These are phyloP conservation scores for Scaptodrosophila latifasciaeformis DNA, from an alignment of 2,888 invertebrate species.

Conservation along the genomic window DNA sequence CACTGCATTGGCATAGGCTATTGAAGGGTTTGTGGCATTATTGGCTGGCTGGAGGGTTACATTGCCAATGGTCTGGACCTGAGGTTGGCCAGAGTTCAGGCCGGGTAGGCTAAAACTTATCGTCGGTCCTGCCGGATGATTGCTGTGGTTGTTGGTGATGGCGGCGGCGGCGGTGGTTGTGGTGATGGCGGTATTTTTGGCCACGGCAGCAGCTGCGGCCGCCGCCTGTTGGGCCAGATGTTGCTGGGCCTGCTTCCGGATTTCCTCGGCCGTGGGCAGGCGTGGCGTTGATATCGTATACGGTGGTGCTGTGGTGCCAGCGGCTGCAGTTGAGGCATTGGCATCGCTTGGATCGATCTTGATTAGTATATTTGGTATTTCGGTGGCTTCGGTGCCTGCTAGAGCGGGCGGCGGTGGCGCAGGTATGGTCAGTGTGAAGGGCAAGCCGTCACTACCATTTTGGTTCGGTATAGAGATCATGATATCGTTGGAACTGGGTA, in stretches of 20 bases:
- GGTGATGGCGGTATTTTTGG: slow-evolving; percentile 14
- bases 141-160: slow-evolving; percentile 2
- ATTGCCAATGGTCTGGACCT: slow-evolving; percentile 36
- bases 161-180: slow-evolving; percentile 10
- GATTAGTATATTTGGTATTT: slow-evolving; percentile 73
- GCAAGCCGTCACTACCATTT: slow-evolving; percentile 70
- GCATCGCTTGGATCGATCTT: slow-evolving; percentile 73
- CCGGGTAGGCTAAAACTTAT: slow-evolving; percentile 53
- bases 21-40: background rate
- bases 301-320: slow-evolving; percentile 59
- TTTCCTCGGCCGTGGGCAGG: slow-evolving; percentile 73
- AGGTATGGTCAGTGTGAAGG: slow-evolving; percentile 75
- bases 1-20: background rate
- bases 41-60: slow-evolving; percentile 44
- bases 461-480: slow-evolving; percentile 76
- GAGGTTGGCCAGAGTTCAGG: background rate
- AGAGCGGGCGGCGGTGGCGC: slow-evolving; percentile 39
- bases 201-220: slow-evolving; percentile 51
- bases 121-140: slow-evolving; percentile 39
- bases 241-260: slow-evolving; percentile 71
- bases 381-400: slow-evolving; percentile 52
- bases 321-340: slow-evolving; percentile 17
- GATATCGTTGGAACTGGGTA: slow-evolving; percentile 57
- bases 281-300: slow-evolving; percentile 75
- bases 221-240: slow-evolving; percentile 68